phyloP scores from a whole-genome alignment of 2,797 vertebrate species.

The Hafferia zeledoni region DNA sequence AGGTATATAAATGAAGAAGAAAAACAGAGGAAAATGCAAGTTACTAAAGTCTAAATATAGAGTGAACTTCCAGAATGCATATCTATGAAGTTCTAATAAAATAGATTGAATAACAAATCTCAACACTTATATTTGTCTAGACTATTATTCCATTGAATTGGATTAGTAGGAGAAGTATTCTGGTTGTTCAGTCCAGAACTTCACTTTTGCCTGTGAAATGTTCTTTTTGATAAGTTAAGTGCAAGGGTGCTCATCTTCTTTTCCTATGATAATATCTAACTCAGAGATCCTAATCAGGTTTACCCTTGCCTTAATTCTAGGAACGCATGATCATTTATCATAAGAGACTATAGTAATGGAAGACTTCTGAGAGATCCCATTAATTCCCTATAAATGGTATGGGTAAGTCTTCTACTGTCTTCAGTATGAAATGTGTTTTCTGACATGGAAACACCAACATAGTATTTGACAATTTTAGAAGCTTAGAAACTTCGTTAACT shows the following conservation, averaged over 20 bases:
- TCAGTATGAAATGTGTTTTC: background rate
- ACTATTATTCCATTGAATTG: background rate
- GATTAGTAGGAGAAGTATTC: background rate
- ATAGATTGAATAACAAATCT: background rate
- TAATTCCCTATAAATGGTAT: background rate
- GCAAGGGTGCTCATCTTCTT: background rate
- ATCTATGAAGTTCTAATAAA: background rate
- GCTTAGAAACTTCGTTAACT: background rate
- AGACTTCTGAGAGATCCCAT: background rate
- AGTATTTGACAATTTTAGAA: background rate
- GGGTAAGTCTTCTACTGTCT: background rate
- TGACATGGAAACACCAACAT: background rate
- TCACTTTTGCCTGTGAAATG: background rate
- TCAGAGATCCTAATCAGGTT: background rate
- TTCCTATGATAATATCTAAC: background rate
- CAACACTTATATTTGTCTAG: background rate
- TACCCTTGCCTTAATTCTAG: background rate
- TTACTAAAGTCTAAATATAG: background rate
- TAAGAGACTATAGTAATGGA: background rate
- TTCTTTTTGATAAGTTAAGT: background rate
- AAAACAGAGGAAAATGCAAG: background rate
- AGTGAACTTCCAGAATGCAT: background rate
- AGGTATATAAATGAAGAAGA: background rate
- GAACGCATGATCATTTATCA: background rate
- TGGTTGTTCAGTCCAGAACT: background rate